Conservation (phyloP, 2,888 invertebrate genomes). For the Chromoteleia sp. region DNA sequence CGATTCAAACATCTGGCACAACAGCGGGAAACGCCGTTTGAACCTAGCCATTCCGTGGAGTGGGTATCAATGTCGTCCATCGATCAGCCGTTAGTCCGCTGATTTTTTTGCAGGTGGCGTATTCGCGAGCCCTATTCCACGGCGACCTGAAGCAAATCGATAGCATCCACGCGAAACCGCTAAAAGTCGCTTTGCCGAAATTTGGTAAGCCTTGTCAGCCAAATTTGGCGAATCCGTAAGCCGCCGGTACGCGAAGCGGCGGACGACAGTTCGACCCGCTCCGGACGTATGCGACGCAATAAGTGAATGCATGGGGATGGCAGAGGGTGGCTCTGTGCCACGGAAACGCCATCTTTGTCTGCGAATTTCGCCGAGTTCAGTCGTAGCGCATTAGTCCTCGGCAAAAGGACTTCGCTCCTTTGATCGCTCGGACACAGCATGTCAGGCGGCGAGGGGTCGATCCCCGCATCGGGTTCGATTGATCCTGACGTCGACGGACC, state of each 20-base stretch:
- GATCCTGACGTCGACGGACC: constrained; percentile 73
- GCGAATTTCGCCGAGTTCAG: constrained; percentile 74
- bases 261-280: constrained; percentile 25
- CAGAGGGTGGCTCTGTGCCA: constrained; percentile 62
- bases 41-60: constrained; percentile 15
- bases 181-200: background rate
- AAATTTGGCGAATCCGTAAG: constrained; percentile 3
- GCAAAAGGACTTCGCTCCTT: constrained; percentile 80
- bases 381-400: constrained; percentile 81
- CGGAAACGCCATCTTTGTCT: constrained; percentile 73
- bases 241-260: background rate
- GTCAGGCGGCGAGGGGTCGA: constrained; percentile 84
- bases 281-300: constrained; percentile 37
- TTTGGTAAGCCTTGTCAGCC: background rate
- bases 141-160: constrained; percentile 12
- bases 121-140: constrained; percentile 48
- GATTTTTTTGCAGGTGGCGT: constrained; percentile 73
- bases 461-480: constrained; percentile 74
- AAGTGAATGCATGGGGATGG: constrained; percentile 68
- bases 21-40: constrained; percentile 13
- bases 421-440: constrained; percentile 79
- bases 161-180: background rate
- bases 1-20: constrained; percentile 28
- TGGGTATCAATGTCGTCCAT: constrained; percentile 70
- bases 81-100: constrained; percentile 73